Conservation (phyloP, 1,140 invertebrate genomes). For the Drosophila pseudoobscura region DNA sequence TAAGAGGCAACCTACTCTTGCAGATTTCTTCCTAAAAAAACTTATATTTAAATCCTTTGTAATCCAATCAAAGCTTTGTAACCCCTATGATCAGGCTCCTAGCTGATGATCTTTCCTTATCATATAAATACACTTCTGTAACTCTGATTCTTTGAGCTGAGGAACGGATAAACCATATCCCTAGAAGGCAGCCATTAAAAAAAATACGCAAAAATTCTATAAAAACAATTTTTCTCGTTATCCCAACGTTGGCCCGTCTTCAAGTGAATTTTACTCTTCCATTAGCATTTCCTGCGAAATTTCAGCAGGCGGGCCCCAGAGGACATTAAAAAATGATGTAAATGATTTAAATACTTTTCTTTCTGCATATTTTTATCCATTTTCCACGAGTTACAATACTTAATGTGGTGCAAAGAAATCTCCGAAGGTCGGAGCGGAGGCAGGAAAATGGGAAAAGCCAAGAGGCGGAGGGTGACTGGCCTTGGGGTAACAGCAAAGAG, state of each 20-base stretch:
- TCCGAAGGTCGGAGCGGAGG: slow-evolving; percentile 44
- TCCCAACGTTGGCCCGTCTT: neutral
- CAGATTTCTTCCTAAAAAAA: too few species aligned
- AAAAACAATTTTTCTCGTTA: neutral
- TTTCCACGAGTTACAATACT: slow-evolving; percentile 8
- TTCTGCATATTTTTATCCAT: slow-evolving; percentile 29
- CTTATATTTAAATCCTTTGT: too few species aligned
- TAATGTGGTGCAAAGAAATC: slow-evolving; percentile 73
- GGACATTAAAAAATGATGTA: slow-evolving; percentile 21
- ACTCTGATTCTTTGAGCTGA: too few species aligned
- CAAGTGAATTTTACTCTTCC: neutral
- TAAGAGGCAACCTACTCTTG: too few species aligned
- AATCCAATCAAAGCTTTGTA: too few species aligned
- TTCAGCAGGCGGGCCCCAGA: neutral
- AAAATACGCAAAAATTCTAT: neutral
- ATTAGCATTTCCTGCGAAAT: neutral
- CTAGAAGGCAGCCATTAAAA: too few species aligned
- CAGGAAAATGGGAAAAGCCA: slow-evolving; percentile 16
- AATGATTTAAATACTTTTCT: slow-evolving; percentile 37
- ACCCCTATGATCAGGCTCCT: too few species aligned
- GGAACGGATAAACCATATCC: too few species aligned
- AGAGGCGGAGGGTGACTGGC: neutral
- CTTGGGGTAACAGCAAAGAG: slow-evolving; percentile 2
- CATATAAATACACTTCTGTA: too few species aligned
- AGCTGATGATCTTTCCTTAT: too few species aligned